Evolutionary conservation across 2,888 invertebrate species (phyloP).

Genomic region (Mantis religiosa): DNA sequence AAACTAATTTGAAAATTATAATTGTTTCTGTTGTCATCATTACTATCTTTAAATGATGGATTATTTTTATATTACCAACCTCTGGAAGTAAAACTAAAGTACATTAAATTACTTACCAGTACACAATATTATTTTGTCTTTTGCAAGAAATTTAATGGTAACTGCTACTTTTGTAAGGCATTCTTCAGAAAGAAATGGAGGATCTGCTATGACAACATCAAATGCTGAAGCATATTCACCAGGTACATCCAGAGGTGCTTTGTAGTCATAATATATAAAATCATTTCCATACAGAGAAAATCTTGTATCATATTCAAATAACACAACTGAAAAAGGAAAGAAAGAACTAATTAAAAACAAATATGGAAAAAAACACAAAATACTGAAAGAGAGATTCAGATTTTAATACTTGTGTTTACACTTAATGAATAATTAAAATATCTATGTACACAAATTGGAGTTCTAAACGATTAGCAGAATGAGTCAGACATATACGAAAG

Average conservation of each 20-base stretch:
- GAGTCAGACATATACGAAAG: too few relatives aligned
- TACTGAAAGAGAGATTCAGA: too few relatives aligned
- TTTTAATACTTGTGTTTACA: too few relatives aligned
- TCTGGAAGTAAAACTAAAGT: too few relatives aligned
- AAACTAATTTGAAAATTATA: too few relatives aligned
- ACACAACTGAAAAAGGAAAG: conserved; percentile 55
- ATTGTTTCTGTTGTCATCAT: too few relatives aligned
- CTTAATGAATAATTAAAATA: too few relatives aligned
- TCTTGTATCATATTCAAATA: conserved; percentile 82
- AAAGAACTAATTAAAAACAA: background rate
- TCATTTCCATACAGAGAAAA: conserved; percentile 74
- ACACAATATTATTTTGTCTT: conserved; percentile 76
- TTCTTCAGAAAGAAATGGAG: conserved; percentile 91
- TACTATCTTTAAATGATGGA: too few relatives aligned
- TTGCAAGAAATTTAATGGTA: conserved; percentile 70
- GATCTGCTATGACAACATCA: conserved; percentile 87
- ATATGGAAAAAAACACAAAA: too few relatives aligned
- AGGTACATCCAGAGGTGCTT: conserved; percentile 65
- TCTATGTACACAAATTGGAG: too few relatives aligned
- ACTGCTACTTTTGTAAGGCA: conserved; percentile 79
- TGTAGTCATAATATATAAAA: conserved; percentile 86
- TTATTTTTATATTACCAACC: too few relatives aligned
- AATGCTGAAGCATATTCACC: conserved; percentile 56
- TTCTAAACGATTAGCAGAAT: too few relatives aligned
- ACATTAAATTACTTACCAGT: conserved; percentile 58